phyloP scores from a whole-genome alignment of 2,113 vertebrate genomes.

The Corythoichthys intestinalis region DNA sequence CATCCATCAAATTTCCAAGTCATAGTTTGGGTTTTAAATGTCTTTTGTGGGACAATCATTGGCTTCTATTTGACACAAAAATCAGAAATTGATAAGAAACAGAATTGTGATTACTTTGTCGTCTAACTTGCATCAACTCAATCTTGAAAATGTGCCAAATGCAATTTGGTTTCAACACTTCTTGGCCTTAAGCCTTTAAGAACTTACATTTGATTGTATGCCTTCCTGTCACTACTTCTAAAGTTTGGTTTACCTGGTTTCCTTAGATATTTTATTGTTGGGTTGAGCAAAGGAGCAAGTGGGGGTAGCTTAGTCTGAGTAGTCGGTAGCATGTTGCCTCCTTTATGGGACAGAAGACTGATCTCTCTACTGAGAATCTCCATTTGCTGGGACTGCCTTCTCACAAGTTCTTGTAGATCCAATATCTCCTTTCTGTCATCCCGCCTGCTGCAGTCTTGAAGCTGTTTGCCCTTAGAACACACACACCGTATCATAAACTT shows the following conservation, averaged over 20 bases:
- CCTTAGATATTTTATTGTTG: neutral
- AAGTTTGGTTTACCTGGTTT: neutral
- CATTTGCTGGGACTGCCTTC: constrained; percentile 47
- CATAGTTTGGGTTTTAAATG: no score
- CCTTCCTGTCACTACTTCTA: neutral
- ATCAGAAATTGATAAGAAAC: no score
- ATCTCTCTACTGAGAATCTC: constrained; percentile 73
- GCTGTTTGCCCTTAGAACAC: constrained; percentile 65
- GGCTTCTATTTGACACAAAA: no score
- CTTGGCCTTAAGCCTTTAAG: neutral
- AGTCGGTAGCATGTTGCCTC: constrained; percentile 65
- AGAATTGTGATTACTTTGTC: no score
- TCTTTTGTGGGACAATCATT: no score
- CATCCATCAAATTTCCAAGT: no score
- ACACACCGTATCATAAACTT: constrained; percentile 3
- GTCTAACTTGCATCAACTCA: no score
- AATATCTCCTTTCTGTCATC: constrained; percentile 58
- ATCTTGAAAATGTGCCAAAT: no score
- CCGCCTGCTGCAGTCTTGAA: constrained; percentile 56
- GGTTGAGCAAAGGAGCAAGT: neutral
- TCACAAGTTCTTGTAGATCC: constrained; percentile 67
- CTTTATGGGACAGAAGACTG: constrained; percentile 63
- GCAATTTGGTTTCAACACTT: neutral
- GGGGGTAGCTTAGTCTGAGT: constrained; percentile 26
- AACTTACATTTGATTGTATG: neutral